A percentile compares a stretch with the other conserved stretches of the same genome.
phyloP scores from a whole-genome alignment of 2,113 vertebrate species.

The Pseudopipra pipra region DNA sequence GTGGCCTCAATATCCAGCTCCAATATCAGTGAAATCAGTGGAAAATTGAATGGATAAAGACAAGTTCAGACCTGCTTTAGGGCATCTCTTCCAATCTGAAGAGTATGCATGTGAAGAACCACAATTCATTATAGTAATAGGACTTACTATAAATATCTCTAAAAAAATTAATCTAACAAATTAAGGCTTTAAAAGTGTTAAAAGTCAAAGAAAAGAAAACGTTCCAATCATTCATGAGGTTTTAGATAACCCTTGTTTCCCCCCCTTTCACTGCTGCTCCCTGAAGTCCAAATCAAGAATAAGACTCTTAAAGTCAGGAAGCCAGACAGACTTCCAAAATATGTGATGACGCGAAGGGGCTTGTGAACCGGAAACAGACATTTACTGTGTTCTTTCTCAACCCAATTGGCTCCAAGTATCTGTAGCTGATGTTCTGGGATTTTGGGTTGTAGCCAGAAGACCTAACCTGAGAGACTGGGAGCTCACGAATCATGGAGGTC shows the following conservation, averaged over 20 bases:
- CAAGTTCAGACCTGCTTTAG: neutral
- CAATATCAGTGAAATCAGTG: neutral
- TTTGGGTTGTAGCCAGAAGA: constrained; percentile 49
- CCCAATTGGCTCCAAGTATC: constrained; percentile 57
- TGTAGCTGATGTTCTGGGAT: constrained; percentile 32
- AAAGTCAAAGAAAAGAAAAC: neutral
- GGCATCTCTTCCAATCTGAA: neutral
- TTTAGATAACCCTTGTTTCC: constrained; percentile 53
- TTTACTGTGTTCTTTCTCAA: constrained; percentile 68
- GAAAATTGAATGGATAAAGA: neutral
- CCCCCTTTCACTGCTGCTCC: constrained; percentile 37
- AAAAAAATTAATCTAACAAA: neutral
- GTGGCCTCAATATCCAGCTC: neutral
- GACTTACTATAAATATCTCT: neutral
- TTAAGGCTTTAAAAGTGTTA: neutral
- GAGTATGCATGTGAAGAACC: neutral
- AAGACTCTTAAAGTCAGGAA: constrained; percentile 80
- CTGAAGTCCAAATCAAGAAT: constrained; percentile 72
- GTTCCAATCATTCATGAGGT: neutral
- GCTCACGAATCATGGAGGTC: constrained; percentile 30
- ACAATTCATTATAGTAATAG: neutral
- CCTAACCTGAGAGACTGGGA: constrained; percentile 55
- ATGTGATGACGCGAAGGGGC: constrained; percentile 69
- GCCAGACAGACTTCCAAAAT: constrained; percentile 78
- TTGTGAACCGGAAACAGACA: constrained; percentile 79